Base-by-base conservation (phyloP, 2,113 vertebrate genomes). In the Semnornis frantzii region DNA sequence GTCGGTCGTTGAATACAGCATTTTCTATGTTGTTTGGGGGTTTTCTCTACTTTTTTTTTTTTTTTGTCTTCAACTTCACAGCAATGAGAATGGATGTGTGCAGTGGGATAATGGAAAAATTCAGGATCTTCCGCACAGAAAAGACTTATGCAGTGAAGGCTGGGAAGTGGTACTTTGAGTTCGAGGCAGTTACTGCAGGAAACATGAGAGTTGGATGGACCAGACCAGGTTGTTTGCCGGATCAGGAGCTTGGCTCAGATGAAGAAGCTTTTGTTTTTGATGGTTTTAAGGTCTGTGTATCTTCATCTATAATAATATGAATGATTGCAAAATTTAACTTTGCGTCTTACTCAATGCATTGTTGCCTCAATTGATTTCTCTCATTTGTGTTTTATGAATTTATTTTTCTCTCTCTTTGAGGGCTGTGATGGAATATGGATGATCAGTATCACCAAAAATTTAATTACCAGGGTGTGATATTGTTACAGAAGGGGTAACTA, bases 191-290 rank as follows among this genome's bases (percentile, higher is more conserved):
- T 83, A 99, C 99, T 18, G 97, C 98, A 15, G 99, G 99, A 31
- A 98, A 99, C 96, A 99, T 99, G 98, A 97, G 98, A 60, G 98
- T 99, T 39, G 99, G 99, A 33, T 99, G 99, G 99, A 98, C 99
- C 76, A 97, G 98, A 34, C 99, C 98, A 0, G 98, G 98, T 11
- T 99, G 99, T 91, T 97, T 98, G 6, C 99, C 99, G 3, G 99
- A 99, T 90, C 98, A 98, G 86, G 98, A 99, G 64, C 97, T 99
- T 73, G 99, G 99, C 52, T 98, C 99, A 1, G 99, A 99, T 76
- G 99, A 99, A 68, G 98, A 98, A 73, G 99, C 99, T 93, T 99
- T 99, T 94, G 98, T 98, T 62, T 99, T 99, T 76, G 99, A 99
- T 69, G 99, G 99, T 52, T 99, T 99, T 95, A 99, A 99, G 98